Percentiles rank a stretch among this genome's conserved stretches.
Evolutionary conservation across 2,888 invertebrate species (phyloP).

Genomic region (Liopterus haemorrhoidalis): DNA sequence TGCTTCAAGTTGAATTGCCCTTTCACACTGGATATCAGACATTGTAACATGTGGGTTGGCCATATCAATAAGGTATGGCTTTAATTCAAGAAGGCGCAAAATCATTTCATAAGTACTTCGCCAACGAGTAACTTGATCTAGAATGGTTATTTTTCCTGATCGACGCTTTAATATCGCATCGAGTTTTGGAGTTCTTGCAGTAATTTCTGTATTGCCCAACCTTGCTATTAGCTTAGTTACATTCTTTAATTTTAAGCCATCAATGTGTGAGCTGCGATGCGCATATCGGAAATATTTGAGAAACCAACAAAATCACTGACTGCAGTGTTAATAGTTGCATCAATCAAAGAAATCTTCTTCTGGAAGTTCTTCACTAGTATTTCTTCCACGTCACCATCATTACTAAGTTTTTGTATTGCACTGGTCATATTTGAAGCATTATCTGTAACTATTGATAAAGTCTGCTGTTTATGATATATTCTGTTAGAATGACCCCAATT

Average conservation of each 20-base stretch:
- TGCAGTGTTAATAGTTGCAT: constrained; percentile 5
- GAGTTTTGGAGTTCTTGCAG: constrained; percentile 4
- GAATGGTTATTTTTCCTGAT: constrained; percentile 3
- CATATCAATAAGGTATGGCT: too few relatives aligned
- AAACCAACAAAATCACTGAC: constrained; percentile 2
- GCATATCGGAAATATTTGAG: constrained; percentile 4
- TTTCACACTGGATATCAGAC: too few relatives aligned
- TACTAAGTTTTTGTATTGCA: constrained; percentile 2
- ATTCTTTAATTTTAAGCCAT: not conserved
- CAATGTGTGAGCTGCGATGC: constrained; percentile 2
- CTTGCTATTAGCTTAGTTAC: constrained; percentile 1
- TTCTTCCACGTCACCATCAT: not conserved
- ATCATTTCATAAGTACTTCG: constrained; percentile 3
- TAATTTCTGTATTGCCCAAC: constrained; percentile 3
- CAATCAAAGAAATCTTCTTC: not conserved
- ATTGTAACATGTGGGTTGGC: too few relatives aligned
- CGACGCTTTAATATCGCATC: constrained; percentile 3
- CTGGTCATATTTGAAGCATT: constrained; percentile 4
- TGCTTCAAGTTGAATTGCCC: too few relatives aligned
- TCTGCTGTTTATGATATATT: constrained; percentile 5
- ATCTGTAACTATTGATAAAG: constrained; percentile 4
- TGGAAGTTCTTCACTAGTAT: constrained; percentile 1
- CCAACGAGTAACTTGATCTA: constrained; percentile 5
- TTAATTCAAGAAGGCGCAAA: too few relatives aligned
- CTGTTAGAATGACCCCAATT: not conserved